A percentile compares a stretch with the other conserved stretches of the same genome.
Evolutionary conservation across 2,797 vertebrate genomes (phyloP).

Genomic region (Clarias fuscus): DNA sequence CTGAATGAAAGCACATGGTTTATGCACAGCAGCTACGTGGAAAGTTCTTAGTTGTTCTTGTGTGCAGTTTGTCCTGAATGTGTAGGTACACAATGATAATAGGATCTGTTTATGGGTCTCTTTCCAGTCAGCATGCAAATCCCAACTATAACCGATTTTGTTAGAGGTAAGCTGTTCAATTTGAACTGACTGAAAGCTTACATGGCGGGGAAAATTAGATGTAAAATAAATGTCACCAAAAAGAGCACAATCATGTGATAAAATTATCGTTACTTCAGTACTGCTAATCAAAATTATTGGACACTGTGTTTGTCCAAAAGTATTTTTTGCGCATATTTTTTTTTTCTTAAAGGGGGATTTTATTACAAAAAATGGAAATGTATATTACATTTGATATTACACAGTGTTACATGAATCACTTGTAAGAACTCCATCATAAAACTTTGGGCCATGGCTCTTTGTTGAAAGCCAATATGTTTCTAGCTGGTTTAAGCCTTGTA

Average conservation of each 20-base stretch:
- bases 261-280: too few species aligned
- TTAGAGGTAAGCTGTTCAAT: too few species aligned
- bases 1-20: slow-evolving; percentile 50
- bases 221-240: too few species aligned
- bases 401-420: background rate
- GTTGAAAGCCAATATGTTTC: background rate
- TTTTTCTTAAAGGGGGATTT: background rate
- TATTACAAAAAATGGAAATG: background rate
- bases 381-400: background rate
- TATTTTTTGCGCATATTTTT: too few species aligned
- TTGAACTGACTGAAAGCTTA: too few species aligned
- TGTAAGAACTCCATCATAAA: background rate
- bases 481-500: background rate
- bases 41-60: slow-evolving; percentile 59
- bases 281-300: too few species aligned
- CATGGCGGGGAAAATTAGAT: too few species aligned
- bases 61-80: slow-evolving; percentile 16
- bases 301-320: too few species aligned
- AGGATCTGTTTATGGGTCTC: slow-evolving; percentile 16
- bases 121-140: slow-evolving; percentile 24
- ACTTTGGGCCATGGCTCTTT: background rate
- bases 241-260: too few species aligned
- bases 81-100: slow-evolving; percentile 6
- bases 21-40: slow-evolving; percentile 21
- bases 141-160: background rate